Evolutionary conservation across 2,113 vertebrate genomes (phyloP), one percentile per base, ranked within the genome.

Genomic region (Camelus dromedarius): DNA sequence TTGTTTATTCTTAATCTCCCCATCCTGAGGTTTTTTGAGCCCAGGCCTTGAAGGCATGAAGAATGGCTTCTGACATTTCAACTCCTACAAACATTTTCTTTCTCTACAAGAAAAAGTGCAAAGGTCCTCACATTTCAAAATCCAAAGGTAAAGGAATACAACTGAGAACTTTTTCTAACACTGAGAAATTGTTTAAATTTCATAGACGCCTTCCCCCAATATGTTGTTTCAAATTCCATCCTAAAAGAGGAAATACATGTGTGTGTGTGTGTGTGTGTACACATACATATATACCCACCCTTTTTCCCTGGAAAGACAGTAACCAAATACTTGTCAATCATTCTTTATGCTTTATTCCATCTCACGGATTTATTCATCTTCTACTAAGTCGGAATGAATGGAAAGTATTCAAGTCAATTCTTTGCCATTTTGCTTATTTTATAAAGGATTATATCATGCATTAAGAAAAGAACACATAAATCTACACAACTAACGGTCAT

Each of bases 121-220:
- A 96, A 86, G 72, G 26, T 95, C 83, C 89, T 95, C 85, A 95
- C 95, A 96, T 92, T 85, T 95, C 82, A 56, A 96, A 94, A 76
- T 84, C 75, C 62, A 96, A 83, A 96, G 58, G 42, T 62, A 95
- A 94, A 96, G 92, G 32, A 77, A 58, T 48, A 28, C 12, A 92
- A 42, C 32, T 64, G 56, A 97, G 56, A 92, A 16, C 28, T 24
- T 80, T 66, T 93, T 93, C 54, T 32, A 66, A 84, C 60, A 86
- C 56, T n/a, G 10, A 70, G 0, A 12, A 60, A 83, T 56, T 69
- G 60, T 96, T 96, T 73, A 89, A 91, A 89, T 86, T 58, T 90
- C 52, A 46, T 3, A 58, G 50, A 82, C 42, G 16, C 5, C 73
- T 84, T 46, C 42, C n/a, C 19, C 35, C 19, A 46, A 50, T 58